phyloP scores from a whole-genome alignment of 2,113 vertebrate species.

The Xiphias gladius region DNA sequence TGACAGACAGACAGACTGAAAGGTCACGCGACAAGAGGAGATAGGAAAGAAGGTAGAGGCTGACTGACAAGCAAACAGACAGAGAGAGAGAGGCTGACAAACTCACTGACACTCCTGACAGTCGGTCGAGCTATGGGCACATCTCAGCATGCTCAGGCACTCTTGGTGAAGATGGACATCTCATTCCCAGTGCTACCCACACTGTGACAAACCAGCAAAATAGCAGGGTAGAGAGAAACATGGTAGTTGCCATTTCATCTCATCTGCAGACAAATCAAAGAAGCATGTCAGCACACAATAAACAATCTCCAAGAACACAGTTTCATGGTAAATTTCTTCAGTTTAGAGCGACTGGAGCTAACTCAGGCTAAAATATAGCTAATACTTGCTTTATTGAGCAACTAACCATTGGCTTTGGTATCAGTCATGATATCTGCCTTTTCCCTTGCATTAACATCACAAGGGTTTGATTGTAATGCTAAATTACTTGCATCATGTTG shows the following conservation, averaged over 20 bases:
- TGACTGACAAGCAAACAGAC: constrained; percentile 67
- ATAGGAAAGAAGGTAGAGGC: constrained; percentile 26
- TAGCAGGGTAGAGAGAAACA: constrained; percentile 12
- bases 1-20: constrained; percentile 11
- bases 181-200: constrained; percentile 21
- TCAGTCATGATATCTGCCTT: too few species aligned
- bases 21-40: constrained; percentile 35
- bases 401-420: neutral
- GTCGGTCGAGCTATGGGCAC: constrained; percentile 46
- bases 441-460: neutral
- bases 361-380: neutral
- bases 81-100: constrained; percentile 50
- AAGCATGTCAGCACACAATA: neutral
- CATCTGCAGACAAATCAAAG: constrained; percentile 39
- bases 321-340: neutral
- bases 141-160: constrained; percentile 26
- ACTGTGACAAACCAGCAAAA: constrained; percentile 50
- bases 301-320: neutral
- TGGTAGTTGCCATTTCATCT: constrained; percentile 17
- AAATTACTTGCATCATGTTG: neutral
- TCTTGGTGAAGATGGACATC: constrained; percentile 61
- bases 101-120: constrained; percentile 50
- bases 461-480: neutral
- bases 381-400: neutral
- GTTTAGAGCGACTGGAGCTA: neutral